Evolutionary conservation across 2,113 vertebrate genomes (phyloP), one percentile per base, ranked within the genome.

Genomic region (Heloderma charlesbogerti): DNA sequence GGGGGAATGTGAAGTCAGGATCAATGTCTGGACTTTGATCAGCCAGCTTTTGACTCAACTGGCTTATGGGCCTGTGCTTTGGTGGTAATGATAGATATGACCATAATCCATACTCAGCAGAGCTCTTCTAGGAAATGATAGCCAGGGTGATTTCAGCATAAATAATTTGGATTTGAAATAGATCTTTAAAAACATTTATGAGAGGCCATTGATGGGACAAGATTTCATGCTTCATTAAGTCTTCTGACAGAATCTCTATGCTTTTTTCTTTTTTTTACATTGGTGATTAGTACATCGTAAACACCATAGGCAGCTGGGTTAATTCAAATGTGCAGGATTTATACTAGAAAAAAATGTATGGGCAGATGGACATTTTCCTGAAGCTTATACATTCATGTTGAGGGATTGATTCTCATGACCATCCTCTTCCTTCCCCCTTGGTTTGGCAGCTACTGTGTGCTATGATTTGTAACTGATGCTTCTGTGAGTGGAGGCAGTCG

Each of bases 1-100:
- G 27, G 12, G 25, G 13, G 16, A 90, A 83, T 43, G 93, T 74
- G 83, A n/a, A 25, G 63, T 71, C 75, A 89, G 78, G 69, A n/a
- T 48, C 34, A 88, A 75, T 82, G 85, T 15, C 3, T 22, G n/a
- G 18, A 43, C 75, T 78, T 13, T 9, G 1, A 5, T 72, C 10
- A 43, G 25, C 10, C 74, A 37, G 29, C 57, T 13, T 75, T 31
- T 88, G 77, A 79, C 90, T 69, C 86, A 87, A 80, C 13, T 48
- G 4, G 3, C 0, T 0, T 2, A 6, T 16, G 43, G 54, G 77
- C 31, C 66, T 84, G 69, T 37, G 60, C 80, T 15, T 13, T 3
- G 71, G 54, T 51, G 27, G 77, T 40, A 0, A 1, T 51, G 88
- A 57, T 9, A 82, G 34, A 31, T 27, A 40, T 3, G 78, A 18